Evolutionary conservation across 2,113 vertebrate genomes (phyloP).

Genomic region (Dromiciops gliroides): DNA sequence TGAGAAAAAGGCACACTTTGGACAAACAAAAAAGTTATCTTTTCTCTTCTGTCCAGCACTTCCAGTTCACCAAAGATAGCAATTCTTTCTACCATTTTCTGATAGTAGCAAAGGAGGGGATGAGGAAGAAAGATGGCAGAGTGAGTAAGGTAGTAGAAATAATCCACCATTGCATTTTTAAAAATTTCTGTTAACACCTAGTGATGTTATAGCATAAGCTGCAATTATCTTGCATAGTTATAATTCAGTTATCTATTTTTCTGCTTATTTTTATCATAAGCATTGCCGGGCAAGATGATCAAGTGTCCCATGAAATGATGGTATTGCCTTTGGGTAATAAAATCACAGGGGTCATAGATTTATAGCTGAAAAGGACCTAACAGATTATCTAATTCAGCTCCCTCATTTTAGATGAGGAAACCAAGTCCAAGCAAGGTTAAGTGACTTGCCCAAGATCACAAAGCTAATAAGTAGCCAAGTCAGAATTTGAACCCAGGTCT

Average conservation of each 20-base stretch:
- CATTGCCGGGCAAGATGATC: neutral
- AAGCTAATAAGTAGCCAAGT: neutral
- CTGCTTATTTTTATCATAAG: neutral
- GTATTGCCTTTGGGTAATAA: neutral
- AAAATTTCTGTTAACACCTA: neutral
- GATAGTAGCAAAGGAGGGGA: neutral
- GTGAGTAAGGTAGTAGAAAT: neutral
- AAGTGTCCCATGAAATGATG: neutral
- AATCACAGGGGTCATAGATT: neutral
- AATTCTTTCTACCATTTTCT: neutral
- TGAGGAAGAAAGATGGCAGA: neutral
- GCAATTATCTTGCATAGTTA: neutral
- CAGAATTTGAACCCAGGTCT: neutral
- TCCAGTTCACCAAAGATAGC: neutral
- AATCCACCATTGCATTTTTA: neutral
- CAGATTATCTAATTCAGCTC: neutral
- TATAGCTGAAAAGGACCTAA: neutral
- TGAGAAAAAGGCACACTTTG: neutral
- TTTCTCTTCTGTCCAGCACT: neutral
- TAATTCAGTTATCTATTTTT: neutral
- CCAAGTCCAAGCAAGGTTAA: neutral
- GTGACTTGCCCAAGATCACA: neutral
- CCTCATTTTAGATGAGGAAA: neutral
- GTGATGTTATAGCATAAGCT: neutral
- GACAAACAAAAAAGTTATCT: neutral